phyloP scores from a whole-genome alignment of 2,113 vertebrate species.

The Syngnathoides biaculeatus region DNA sequence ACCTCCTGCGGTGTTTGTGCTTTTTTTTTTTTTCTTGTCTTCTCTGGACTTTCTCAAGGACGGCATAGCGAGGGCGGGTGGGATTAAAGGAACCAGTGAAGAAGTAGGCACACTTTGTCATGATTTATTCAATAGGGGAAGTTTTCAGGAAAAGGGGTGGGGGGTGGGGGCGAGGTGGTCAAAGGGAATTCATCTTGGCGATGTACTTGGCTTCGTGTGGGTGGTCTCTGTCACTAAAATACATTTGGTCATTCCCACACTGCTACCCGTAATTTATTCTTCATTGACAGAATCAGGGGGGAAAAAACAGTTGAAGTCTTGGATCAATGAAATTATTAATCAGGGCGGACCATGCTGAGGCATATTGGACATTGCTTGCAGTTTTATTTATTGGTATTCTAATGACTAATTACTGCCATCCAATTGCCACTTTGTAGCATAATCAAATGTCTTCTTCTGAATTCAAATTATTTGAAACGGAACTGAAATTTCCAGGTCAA shows the following conservation, averaged over 20 bases:
- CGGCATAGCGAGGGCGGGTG: conserved; percentile 43
- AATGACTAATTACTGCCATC: background rate
- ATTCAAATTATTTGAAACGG: too few relatives aligned
- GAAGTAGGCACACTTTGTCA: conserved; percentile 41
- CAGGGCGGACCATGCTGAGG: background rate
- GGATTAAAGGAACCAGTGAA: conserved; percentile 37
- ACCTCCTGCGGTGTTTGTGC: conserved; percentile 35
- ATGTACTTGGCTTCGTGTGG: conserved; percentile 30
- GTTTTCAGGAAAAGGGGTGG: conserved; percentile 38
- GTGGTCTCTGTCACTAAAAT: conserved; percentile 40
- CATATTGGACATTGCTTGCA: background rate
- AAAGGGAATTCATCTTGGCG: conserved; percentile 3
- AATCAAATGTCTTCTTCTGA: background rate
- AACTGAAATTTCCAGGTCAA: too few relatives aligned
- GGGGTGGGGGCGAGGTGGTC: conserved; percentile 23
- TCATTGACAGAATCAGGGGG: background rate
- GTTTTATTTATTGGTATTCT: background rate
- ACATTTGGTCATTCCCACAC: conserved; percentile 30
- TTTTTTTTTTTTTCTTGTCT: conserved; percentile 17
- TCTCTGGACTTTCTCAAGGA: conserved; percentile 63
- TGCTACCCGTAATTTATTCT: background rate
- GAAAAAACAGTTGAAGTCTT: background rate
- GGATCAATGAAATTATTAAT: background rate
- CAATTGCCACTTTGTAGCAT: background rate
- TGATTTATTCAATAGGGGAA: conserved; percentile 67